Base-by-base conservation (phyloP, 1,140 invertebrate genomes). In the Sitodiplosis mosellana region DNA sequence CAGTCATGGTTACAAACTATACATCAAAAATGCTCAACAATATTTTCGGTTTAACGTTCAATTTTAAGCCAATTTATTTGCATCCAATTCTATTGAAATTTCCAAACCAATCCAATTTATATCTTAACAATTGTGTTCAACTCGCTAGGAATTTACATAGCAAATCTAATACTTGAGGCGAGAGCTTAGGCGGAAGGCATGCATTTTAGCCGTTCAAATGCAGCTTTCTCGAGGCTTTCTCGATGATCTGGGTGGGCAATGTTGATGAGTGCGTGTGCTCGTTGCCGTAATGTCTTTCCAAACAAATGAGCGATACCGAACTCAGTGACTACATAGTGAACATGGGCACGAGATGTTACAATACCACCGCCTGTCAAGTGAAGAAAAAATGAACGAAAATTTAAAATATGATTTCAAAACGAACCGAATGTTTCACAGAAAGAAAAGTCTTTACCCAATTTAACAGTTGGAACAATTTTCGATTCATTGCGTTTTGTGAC, bases 321-420 rank as follows among this genome's bases (percentile, higher is more conserved):
- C 61, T 95, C 91, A 0, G 91, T 96, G 0, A 94, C 90, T 6
- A 95, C 75, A 59, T 95, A 95, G 58, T 92, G 84, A 1, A 87
- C 87, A 57, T 95, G 87, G 2, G 87, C 90, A 57, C 91, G 72
- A 0, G 83, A 84, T 2, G 92, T 94, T 3, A 95, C 90, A 14
- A 97, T 89, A 41, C 91, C 90, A 53, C 86, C 87, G 55, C 90
- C 91, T 90, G 56, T 5, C 56, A 58, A 53, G 33, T 15, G 43
- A 59, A 55, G 40, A 48, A 52, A 44, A 48, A 49, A 33, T 44
- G 33, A 47, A 34, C n/a, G n/a, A n/a, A n/a, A n/a, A n/a, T n/a
- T n/a, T n/a, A n/a, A n/a, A n/a, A n/a, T n/a, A n/a, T n/a, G n/a
- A n/a, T n/a, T n/a, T n/a, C n/a, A n/a, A n/a, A n/a, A n/a, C n/a